Evolutionary conservation across 1,140 invertebrate genomes (phyloP), one percentile per base, ranked within the genome.

Genomic region (Lanistes nyassanus): DNA sequence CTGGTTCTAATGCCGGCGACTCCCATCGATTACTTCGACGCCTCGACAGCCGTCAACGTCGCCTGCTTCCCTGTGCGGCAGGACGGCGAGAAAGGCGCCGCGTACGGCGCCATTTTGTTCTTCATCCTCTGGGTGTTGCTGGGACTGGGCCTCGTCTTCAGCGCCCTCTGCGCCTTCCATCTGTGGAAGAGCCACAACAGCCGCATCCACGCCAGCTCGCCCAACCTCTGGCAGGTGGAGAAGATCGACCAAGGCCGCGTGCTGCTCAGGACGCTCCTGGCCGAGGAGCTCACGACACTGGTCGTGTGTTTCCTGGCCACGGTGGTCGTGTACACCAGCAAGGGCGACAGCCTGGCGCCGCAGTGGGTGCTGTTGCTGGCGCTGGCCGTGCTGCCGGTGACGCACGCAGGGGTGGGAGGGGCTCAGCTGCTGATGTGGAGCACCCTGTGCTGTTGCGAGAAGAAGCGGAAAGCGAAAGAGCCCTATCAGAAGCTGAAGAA

Each of bases 141-240:
- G 6, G 26, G 62, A 9, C 19, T 80, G 29, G 75, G 75, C 16
- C 19, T 82, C 26, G 56, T 79, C 6, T 67, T 79, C 39, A 77
- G 75, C 74, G 72, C 78, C 16, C 70, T 82, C 16, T 73, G 78
- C 58, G 79, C 81, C 26, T 62, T 82, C 6, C 78, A 80, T 55
- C 71, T 81, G 42, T 81, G 80, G 80, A 80, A 81, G 64, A 78
- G 79, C 68, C 69, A 80, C 62, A 79, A 75, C 51, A 80, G 79
- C 65, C 58, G 83, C 53, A 81, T 84, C 36, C 83, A 84, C 62
- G 80, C 80, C n/a, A 79, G 81, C 21, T 81, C 81, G 0, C 81
- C 82, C 16, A 83, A 82, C 51, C 76, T 84, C 16, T 84, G 83
- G 83, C 83, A 84, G 70, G 72, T 76, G 23, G 80, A 82, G 67